Percentiles rank a stretch among this genome's conserved stretches.
phyloP scores from a whole-genome alignment of 2,113 vertebrate genomes.

The Scophthalmus maximus region DNA sequence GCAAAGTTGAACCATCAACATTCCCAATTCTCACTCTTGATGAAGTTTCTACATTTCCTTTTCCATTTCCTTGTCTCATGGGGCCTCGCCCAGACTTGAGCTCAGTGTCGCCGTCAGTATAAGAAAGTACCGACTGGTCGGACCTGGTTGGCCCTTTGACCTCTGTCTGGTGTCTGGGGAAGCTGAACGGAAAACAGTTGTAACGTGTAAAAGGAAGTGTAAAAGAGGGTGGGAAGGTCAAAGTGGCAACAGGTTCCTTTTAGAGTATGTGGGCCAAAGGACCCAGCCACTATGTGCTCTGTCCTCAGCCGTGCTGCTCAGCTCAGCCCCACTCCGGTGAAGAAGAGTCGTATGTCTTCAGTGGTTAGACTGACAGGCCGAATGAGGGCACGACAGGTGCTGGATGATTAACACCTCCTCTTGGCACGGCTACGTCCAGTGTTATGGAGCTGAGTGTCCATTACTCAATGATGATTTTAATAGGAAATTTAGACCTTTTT shows the following conservation, averaged over 20 bases:
- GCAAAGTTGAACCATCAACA: neutral
- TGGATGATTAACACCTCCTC: constrained; percentile 35
- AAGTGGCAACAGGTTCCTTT: neutral
- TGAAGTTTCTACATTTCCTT: no score
- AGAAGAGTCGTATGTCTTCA: neutral
- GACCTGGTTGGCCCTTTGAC: constrained; percentile 29
- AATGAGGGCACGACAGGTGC: neutral
- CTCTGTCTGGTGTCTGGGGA: constrained; percentile 1
- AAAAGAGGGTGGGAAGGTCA: constrained; percentile 10
- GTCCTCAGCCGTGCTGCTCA: neutral
- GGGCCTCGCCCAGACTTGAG: neutral
- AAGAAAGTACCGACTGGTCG: neutral
- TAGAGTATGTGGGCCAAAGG: constrained; percentile 15
- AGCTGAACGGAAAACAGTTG: constrained; percentile 39
- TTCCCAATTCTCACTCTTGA: constrained; percentile 2
- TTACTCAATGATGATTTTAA: neutral
- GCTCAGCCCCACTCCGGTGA: neutral
- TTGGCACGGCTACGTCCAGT: neutral
- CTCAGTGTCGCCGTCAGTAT: neutral
- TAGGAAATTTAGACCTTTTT: neutral
- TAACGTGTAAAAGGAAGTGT: neutral
- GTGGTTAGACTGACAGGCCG: constrained; percentile 29
- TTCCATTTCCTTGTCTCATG: neutral
- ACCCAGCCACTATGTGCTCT: neutral
- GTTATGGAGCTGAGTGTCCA: neutral